A percentile compares a stretch with the other conserved stretches of the same genome.
Conservation (phyloP, 2,797 vertebrate genomes). For the Chromis chromis region DNA sequence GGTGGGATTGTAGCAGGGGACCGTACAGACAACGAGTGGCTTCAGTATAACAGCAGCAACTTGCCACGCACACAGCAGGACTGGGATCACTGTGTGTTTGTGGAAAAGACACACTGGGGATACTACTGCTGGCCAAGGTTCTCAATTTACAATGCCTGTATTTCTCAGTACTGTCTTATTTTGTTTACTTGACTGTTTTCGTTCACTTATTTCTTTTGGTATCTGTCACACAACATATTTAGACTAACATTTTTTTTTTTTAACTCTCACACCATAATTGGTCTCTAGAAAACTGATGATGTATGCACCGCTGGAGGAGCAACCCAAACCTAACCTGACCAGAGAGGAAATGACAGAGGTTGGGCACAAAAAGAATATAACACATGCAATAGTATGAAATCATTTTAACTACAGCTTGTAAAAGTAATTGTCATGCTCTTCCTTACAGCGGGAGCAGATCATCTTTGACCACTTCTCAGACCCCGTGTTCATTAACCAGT, state of each 20-base stretch:
- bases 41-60: slow-evolving; percentile 91
- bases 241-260: neutral
- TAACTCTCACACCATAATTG: slow-evolving; percentile 4
- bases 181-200: neutral
- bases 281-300: slow-evolving; percentile 89
- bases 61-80: slow-evolving; percentile 90
- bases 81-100: slow-evolving; percentile 92
- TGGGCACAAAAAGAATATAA: slow-evolving; percentile 7
- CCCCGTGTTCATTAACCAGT: slow-evolving; percentile 93
- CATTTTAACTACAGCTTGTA: neutral
- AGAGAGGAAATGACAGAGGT: slow-evolving; percentile 95
- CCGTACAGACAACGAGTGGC: slow-evolving; percentile 94
- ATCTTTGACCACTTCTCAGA: slow-evolving; percentile 97
- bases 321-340: slow-evolving; percentile 90
- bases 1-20: slow-evolving; percentile 87
- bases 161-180: neutral
- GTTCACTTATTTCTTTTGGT: neutral
- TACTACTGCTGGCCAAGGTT: slow-evolving; percentile 96
- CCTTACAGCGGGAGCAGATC: slow-evolving; percentile 91
- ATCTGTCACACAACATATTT: neutral
- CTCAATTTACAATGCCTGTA: slow-evolving; percentile 31
- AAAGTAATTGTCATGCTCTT: neutral
- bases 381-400: neutral
- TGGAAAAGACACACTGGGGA: slow-evolving; percentile 99
- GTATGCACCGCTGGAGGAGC: slow-evolving; percentile 91